Evolutionary conservation across 2,797 vertebrate species (phyloP).

Genomic region (Lepilemur septentrionalis): DNA sequence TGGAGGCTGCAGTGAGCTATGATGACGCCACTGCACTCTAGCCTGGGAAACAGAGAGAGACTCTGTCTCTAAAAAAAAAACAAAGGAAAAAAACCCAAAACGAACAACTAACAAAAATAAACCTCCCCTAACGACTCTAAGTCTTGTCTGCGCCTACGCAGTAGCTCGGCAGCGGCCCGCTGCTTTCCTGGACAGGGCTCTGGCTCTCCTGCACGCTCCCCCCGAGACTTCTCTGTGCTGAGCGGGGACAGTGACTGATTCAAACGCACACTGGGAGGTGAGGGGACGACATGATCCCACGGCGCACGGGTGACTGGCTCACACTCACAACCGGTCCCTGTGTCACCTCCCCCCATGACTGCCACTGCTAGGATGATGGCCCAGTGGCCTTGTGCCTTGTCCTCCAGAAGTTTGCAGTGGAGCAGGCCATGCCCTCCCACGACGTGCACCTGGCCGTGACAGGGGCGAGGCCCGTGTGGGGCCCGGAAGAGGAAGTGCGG

Average conservation of each 20-base stretch:
- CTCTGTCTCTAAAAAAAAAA: not conserved
- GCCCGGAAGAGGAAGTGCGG: not conserved
- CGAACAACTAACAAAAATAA: not conserved
- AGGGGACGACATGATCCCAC: not conserved
- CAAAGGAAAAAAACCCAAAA: not conserved
- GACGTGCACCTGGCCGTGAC: not conserved
- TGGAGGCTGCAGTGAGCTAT: not conserved
- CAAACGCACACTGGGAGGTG: not conserved
- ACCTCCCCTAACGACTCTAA: not conserved
- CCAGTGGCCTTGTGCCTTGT: not conserved
- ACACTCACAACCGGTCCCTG: not conserved
- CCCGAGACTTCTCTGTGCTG: not conserved
- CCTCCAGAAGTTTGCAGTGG: not conserved
- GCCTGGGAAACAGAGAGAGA: not conserved
- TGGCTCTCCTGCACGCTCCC: fast-evolving
- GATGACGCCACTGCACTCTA: not conserved
- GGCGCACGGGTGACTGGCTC: not conserved
- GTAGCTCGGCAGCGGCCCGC: not conserved
- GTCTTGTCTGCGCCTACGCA: not conserved
- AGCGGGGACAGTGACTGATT: not conserved
- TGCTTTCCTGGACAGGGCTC: not conserved
- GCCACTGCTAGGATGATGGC: not conserved
- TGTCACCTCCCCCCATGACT: not conserved
- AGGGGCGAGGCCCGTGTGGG: not conserved
- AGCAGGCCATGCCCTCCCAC: not conserved